phyloP scores from a whole-genome alignment of 2,113 vertebrate species.

The Opisthocomus hoazin region DNA sequence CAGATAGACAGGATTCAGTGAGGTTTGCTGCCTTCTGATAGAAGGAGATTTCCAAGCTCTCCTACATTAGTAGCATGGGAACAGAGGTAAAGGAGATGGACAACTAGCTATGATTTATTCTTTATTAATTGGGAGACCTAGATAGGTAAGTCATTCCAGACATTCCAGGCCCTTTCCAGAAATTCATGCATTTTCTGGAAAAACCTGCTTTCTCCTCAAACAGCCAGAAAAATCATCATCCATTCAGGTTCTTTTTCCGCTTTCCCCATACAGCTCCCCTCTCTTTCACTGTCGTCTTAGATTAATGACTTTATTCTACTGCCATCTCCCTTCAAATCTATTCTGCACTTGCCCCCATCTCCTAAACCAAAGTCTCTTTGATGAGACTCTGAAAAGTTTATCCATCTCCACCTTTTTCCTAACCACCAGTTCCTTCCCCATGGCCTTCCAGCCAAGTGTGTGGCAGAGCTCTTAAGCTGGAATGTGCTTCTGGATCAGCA shows the following conservation, averaged over 20 bases:
- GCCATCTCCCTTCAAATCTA: background rate
- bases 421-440: background rate
- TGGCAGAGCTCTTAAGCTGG: background rate
- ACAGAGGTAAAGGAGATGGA: background rate
- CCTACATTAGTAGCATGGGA: background rate
- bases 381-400: background rate
- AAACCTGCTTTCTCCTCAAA: background rate
- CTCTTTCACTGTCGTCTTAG: background rate
- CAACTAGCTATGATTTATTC: background rate
- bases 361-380: background rate
- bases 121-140: background rate
- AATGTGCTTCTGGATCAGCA: background rate
- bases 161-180: background rate
- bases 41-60: background rate
- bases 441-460: fast-evolving
- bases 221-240: background rate
- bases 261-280: background rate
- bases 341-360: background rate
- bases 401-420: background rate
- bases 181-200: background rate
- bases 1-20: background rate
- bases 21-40: background rate
- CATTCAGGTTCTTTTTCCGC: background rate
- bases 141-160: background rate
- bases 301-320: background rate